Base-by-base conservation (phyloP, 2,888 invertebrate species). In the Erannis defoliaria region DNA sequence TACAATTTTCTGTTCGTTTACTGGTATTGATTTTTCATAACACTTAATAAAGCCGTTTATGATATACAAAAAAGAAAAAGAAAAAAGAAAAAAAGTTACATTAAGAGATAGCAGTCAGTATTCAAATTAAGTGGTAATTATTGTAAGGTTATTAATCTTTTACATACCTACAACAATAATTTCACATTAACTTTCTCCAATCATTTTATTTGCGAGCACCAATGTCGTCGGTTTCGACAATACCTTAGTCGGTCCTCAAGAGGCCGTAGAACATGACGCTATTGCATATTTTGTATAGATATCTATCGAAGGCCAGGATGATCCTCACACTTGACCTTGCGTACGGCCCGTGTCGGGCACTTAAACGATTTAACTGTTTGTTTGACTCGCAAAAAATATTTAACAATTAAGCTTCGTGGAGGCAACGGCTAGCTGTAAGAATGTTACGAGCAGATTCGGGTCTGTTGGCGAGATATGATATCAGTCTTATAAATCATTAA, bases 131-230 rank as follows among this genome's bases (percentile, higher is more conserved):
- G 16, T n/a, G 46, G 37, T 37, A 70, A 73, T 74, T 73, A 75
- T 71, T 61, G 55, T 59, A 16, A 49, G 68, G 59, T n/a, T n/a
- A n/a, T 63, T 66, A 71, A 69, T 67, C 63, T 71, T 73, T 75
- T 76, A 75, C 21, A 21, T n/a, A 37, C 16, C 5, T 74, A 70
- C 73, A 72, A 74, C 70, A 77, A 76, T 77, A 80, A 86, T 87
- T 88, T 87, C 86, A 86, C 86, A 83, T 85, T 84, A 73, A 85
- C 88, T 88, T 88, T 88, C 88, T 81, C 85, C 78, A 54, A 75
- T 74, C 75, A 76, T 81, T 80, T 81, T 83, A 80, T 80, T 79
- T 77, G 73, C 72, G 68, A 71, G 73, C 66, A 66, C 75, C 76
- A 77, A 76, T 75, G 74, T 73, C 66, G 53, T 59, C 51, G 69